Percentiles rank a stretch among this genome's conserved stretches.
phyloP scores from a whole-genome alignment of 2,888 invertebrate genomes.

The Brachypterus glaber region DNA sequence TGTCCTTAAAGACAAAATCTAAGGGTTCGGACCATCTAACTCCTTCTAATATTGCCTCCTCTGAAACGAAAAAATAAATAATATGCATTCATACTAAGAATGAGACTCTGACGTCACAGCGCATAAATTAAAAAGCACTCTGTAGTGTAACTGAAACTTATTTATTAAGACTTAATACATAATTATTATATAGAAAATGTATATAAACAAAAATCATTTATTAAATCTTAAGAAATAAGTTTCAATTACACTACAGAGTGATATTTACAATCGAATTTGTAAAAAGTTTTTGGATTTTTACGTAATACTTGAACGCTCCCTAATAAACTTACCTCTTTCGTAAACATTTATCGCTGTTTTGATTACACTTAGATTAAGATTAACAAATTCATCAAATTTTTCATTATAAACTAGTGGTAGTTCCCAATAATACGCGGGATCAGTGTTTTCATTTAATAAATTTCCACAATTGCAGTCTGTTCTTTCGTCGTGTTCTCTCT shows the following conservation, averaged over 20 bases:
- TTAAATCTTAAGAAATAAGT: too few relatives aligned
- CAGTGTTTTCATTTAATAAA: slow-evolving; percentile 19
- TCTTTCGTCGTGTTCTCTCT: slow-evolving; percentile 15
- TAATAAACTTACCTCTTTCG: slow-evolving; percentile 71
- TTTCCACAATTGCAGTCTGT: slow-evolving; percentile 23
- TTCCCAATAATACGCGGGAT: slow-evolving; percentile 43
- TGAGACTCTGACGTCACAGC: too few relatives aligned
- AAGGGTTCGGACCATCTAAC: slow-evolving; percentile 92
- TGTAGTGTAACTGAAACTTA: too few relatives aligned
- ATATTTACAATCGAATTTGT: background rate
- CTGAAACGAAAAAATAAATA: slow-evolving; percentile 39
- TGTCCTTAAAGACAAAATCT: slow-evolving; percentile 79
- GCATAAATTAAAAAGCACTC: too few relatives aligned
- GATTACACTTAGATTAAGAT: slow-evolving; percentile 72
- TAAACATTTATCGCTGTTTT: slow-evolving; percentile 92
- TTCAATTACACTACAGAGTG: background rate
- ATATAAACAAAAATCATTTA: too few relatives aligned
- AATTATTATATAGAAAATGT: too few relatives aligned
- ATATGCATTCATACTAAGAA: too few relatives aligned
- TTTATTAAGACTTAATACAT: too few relatives aligned
- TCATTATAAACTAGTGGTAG: slow-evolving; percentile 55
- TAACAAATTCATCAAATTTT: slow-evolving; percentile 66
- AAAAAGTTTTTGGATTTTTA: too few relatives aligned
- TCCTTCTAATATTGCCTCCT: slow-evolving; percentile 75
- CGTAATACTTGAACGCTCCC: too few relatives aligned